These are phyloP conservation scores for Aricia artaxerxes DNA, from an alignment of 2,888 invertebrate species.

Conservation along the genomic window DNA sequence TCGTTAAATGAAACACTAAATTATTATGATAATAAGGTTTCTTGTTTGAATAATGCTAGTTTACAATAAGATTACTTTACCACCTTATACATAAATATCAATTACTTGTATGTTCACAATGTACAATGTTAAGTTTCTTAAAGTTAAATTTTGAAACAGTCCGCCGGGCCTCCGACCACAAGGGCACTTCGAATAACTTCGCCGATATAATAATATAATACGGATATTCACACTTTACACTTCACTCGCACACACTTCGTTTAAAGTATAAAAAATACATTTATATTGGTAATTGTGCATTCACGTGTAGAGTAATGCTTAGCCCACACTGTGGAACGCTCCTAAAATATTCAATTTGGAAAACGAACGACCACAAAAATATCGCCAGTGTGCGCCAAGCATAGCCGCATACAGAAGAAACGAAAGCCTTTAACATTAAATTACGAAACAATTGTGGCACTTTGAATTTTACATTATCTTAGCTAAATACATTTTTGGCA, in stretches of 20 bases:
- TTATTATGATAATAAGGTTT: conserved; percentile 81
- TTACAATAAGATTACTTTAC: conserved; percentile 79
- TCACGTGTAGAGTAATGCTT: conserved; percentile 36
- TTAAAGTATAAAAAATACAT: conserved; percentile 38
- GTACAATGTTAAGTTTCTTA: conserved; percentile 76
- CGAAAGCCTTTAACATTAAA: conserved; percentile 31
- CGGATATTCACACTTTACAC: conserved; percentile 45
- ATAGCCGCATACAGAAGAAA: conserved; percentile 28
- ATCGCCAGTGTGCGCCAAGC: conserved; percentile 28
- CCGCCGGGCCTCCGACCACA: conserved; percentile 73
- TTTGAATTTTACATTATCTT: conserved; percentile 38
- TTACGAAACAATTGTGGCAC: conserved; percentile 39
- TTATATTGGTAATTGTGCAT: conserved; percentile 40
- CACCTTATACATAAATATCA: conserved; percentile 68
- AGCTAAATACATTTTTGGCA: conserved; percentile 28
- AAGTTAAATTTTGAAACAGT: conserved; percentile 72
- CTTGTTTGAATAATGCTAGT: conserved; percentile 79
- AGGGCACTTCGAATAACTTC: conserved; percentile 74
- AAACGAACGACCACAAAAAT: conserved; percentile 27
- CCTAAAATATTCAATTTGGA: conserved; percentile 25
- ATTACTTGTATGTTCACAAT: conserved; percentile 79
- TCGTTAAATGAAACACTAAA: conserved; percentile 64
- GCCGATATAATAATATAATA: conserved; percentile 49
- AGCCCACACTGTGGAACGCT: conserved; percentile 17
- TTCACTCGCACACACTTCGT: conserved; percentile 48